Percentiles rank a stretch among this genome's conserved stretches.
phyloP scores from a whole-genome alignment of 2,113 vertebrate species.

The Amphiprion percula region DNA sequence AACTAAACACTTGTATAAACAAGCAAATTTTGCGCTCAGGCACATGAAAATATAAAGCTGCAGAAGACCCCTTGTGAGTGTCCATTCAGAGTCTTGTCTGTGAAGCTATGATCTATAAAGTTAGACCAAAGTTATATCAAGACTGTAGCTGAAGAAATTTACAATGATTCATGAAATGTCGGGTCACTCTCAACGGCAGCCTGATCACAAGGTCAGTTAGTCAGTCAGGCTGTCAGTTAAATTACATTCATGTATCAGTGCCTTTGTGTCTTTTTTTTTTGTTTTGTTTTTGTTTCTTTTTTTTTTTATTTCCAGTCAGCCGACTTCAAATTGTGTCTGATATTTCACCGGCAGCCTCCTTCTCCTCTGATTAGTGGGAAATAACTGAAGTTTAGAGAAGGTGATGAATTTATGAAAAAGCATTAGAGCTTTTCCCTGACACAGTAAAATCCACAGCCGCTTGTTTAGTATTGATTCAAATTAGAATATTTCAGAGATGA shows the following conservation, averaged over 20 bases:
- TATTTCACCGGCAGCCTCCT: not conserved
- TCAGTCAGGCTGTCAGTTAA: conserved; percentile 3
- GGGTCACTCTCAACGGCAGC: not conserved
- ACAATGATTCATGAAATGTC: conserved; percentile 8
- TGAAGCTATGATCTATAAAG: not conserved
- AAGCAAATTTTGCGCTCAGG: not conserved
- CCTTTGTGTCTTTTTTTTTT: not conserved
- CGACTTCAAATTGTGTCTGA: conserved; percentile 15
- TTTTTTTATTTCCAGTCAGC: not conserved
- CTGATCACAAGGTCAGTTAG: conserved; percentile 23
- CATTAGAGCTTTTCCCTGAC: too few species aligned
- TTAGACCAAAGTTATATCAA: not conserved
- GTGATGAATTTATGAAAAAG: not conserved
- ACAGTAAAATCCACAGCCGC: too few species aligned
- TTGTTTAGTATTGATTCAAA: too few species aligned
- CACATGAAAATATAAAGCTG: not conserved
- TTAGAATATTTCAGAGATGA: too few species aligned
- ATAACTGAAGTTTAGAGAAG: not conserved
- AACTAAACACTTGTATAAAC: not conserved
- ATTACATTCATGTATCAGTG: not conserved
- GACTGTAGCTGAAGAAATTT: not conserved
- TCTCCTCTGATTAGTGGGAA: conserved; percentile 6
- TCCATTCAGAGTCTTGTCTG: not conserved
- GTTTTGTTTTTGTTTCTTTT: not conserved
- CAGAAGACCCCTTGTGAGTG: not conserved